phyloP scores from a whole-genome alignment of 1,140 invertebrate genomes.

The Drosophila serrata region DNA sequence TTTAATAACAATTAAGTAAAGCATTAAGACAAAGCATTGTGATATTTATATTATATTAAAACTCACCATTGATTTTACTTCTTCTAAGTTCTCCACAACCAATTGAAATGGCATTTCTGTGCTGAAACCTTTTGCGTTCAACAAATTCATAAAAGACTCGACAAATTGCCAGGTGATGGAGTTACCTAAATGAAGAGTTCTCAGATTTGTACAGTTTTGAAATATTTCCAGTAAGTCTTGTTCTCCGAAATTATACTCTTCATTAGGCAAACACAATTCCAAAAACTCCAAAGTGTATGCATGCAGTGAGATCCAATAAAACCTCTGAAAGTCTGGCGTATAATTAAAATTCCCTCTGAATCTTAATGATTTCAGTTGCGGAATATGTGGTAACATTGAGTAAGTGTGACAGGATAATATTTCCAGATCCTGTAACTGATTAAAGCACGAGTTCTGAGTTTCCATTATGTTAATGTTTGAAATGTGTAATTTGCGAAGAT shows the following conservation, averaged over 20 bases:
- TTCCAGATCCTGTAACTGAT: background rate
- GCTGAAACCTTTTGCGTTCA: background rate
- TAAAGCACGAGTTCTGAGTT: background rate
- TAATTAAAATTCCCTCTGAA: background rate
- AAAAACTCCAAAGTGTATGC: background rate
- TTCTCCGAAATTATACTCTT: background rate
- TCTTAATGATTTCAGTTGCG: slow-evolving; percentile 1
- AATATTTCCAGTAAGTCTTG: background rate
- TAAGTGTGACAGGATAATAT: background rate
- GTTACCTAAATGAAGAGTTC: background rate
- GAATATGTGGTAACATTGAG: background rate
- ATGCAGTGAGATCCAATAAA: slow-evolving; percentile 1
- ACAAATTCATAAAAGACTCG: background rate
- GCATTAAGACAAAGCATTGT: too few relatives aligned
- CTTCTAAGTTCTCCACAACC: background rate
- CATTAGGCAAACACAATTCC: background rate
- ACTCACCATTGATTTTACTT: background rate
- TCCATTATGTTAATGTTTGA: slow-evolving; percentile 4
- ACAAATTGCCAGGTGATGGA: background rate
- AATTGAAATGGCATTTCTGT: background rate
- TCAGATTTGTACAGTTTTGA: background rate
- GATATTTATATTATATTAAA: background rate
- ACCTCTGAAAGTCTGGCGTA: background rate
- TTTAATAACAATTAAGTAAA: background rate
- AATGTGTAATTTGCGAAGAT: background rate